phyloP scores from a whole-genome alignment of 2,797 vertebrate genomes.

The Chelmon rostratus region DNA sequence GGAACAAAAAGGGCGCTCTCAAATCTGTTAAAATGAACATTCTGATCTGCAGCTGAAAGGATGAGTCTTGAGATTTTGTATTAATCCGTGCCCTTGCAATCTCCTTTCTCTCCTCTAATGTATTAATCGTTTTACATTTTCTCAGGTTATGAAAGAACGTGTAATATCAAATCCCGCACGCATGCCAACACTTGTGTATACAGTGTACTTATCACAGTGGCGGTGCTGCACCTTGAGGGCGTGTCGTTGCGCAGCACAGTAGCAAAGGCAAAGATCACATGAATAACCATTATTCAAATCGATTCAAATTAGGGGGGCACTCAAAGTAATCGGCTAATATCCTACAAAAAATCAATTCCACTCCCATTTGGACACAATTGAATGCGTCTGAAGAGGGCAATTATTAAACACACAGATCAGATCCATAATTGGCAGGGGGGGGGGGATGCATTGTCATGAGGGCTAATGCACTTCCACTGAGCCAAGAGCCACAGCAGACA shows the following conservation, averaged over 20 bases:
- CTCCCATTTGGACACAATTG: constrained; percentile 87
- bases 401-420: constrained; percentile 89
- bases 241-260: constrained; percentile 62
- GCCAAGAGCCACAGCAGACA: constrained; percentile 74
- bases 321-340: constrained; percentile 89
- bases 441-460: constrained; percentile 79
- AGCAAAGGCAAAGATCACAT: constrained; percentile 85
- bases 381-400: constrained; percentile 88
- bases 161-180: constrained; percentile 56
- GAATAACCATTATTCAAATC: constrained; percentile 90
- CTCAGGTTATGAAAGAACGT: constrained; percentile 60
- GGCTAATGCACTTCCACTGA: constrained; percentile 82
- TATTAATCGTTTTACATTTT: constrained; percentile 69
- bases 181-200: constrained; percentile 62
- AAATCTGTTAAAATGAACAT: constrained; percentile 45
- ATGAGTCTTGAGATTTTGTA: constrained; percentile 51
- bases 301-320: constrained; percentile 86
- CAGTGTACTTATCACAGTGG: constrained; percentile 71
- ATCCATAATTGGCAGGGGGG: constrained; percentile 85
- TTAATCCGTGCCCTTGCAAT: constrained; percentile 58
- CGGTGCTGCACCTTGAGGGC: constrained; percentile 76
- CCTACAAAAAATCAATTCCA: constrained; percentile 88
- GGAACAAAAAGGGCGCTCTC: constrained; percentile 10
- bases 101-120: constrained; percentile 53
- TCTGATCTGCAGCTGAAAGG: constrained; percentile 53